Base-by-base conservation (phyloP, 2,113 vertebrate genomes). In the Chloropsis hardwickii region DNA sequence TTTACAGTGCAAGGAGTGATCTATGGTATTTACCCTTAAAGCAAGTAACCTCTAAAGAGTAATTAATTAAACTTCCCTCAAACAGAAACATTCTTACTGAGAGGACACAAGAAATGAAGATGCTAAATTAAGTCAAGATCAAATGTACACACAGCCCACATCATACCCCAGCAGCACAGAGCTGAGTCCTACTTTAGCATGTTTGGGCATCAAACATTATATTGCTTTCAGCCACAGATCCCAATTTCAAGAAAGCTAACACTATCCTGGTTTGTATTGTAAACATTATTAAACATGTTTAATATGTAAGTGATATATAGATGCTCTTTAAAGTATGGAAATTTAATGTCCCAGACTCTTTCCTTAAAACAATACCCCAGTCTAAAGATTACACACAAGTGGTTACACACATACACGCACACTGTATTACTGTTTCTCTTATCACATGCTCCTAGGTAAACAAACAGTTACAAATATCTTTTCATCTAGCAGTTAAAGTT, bases 291-390 rank as follows among this genome's bases (percentile, higher is more conserved):
- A 72, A 79, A 71, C 42, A 20, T n/a, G 5, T 53, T 70, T 69
- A 80, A 51, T 33, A 71, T 6, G 7, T 5, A 67, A 39, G 11
- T 10, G 14, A 50, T 37, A 67, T 47, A 81, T 20, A 71, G 57
- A n/a, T 3, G 5, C 0, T 0, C 19, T 86, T 48, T 47, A 48
- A 69, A 18, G 5, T 50, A 67, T 1, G 17, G 47, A 56, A 48
- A 74, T 81, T 65, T 60, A 60, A 20, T 15, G 33, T 61, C 19
- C n/a, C 28, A 9, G 37, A 70, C 10, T 25, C 15, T 39, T 44
- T 66, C 20, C 64, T 91, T 67, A 71, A 29, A 86, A 17, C 16
- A 64, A 24, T 33, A 37, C 1, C 12, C 58, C 47, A 21, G 18
- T 14, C 9, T 70, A 54, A 54, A 72, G 47, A 29, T 51, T n/a